phyloP scores from a whole-genome alignment of 2,888 invertebrate genomes.

The Trichogramma dendrolimi region DNA sequence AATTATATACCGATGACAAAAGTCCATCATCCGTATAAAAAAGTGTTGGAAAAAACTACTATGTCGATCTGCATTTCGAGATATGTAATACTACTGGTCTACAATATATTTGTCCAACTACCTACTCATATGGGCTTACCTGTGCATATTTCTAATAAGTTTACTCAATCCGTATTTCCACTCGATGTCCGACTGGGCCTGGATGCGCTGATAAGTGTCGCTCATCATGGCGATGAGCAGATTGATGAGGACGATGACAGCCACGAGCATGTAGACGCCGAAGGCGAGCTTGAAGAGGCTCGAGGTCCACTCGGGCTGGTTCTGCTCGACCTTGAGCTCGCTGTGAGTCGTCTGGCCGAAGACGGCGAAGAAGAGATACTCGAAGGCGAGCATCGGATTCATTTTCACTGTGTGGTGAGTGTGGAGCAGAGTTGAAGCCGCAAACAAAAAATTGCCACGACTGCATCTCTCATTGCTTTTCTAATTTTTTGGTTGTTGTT shows the following conservation, averaged over 20 bases:
- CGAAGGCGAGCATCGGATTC: conserved; percentile 88
- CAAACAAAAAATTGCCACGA: too few species aligned
- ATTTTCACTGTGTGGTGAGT: conserved; percentile 63
- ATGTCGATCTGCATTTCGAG: too few species aligned
- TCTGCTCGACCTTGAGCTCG: conserved; percentile 72
- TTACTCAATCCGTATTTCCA: conserved; percentile 78
- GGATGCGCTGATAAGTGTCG: conserved; percentile 98
- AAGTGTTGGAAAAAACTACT: too few species aligned
- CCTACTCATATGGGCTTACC: conserved; percentile 43
- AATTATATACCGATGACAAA: too few species aligned
- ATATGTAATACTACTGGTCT: too few species aligned
- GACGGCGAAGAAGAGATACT: conserved; percentile 96
- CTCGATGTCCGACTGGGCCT: conserved; percentile 82
- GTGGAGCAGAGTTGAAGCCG: too few species aligned
- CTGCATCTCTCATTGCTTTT: too few species aligned
- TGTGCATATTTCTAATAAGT: conserved; percentile 72
- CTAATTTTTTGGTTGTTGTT: too few species aligned
- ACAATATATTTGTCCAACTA: too few species aligned
- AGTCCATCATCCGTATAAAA: too few species aligned
- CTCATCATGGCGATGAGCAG: conserved; percentile 99
- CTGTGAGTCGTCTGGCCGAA: conserved; percentile 90
- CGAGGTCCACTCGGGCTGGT: conserved; percentile 78
- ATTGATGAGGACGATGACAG: conserved; percentile 96
- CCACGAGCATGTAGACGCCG: conserved; percentile 96
- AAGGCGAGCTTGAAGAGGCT: conserved; percentile 87